Evolutionary conservation across 2,888 invertebrate genomes (phyloP).

Genomic region (Nomada fabriciana): DNA sequence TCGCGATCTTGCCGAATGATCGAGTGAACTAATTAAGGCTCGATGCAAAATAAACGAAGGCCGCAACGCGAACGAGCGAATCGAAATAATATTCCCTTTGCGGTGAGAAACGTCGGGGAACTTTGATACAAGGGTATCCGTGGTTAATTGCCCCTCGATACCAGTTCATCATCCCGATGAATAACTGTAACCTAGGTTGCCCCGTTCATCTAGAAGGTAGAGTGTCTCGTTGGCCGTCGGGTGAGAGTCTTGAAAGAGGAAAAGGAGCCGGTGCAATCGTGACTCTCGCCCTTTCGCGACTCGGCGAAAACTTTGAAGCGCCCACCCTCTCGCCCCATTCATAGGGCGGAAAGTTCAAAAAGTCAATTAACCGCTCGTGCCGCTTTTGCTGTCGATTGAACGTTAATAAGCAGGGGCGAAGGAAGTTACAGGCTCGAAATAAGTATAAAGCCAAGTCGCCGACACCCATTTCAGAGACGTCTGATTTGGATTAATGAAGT

Average conservation of each 20-base stretch:
- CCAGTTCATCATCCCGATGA: constrained; percentile 37
- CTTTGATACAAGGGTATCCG: constrained; percentile 43
- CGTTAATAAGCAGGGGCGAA: constrained; percentile 65
- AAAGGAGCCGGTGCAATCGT: constrained; percentile 49
- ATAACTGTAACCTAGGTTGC: constrained; percentile 38
- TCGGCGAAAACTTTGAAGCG: constrained; percentile 50
- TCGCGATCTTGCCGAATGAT: too few relatives aligned
- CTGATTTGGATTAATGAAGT: constrained; percentile 78
- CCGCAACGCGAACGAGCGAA: not conserved
- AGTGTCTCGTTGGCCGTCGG: constrained; percentile 40
- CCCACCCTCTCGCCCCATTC: not conserved
- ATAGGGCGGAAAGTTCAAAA: constrained; percentile 57
- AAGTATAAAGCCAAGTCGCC: constrained; percentile 50
- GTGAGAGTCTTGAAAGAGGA: constrained; percentile 17
- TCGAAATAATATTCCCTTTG: constrained; percentile 8
- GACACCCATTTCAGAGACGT: constrained; percentile 56
- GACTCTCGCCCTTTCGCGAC: constrained; percentile 53
- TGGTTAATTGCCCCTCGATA: constrained; percentile 57
- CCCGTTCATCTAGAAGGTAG: constrained; percentile 16
- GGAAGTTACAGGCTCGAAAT: constrained; percentile 65
- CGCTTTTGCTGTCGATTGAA: constrained; percentile 64
- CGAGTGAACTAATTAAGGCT: not conserved
- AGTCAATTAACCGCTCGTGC: constrained; percentile 69
- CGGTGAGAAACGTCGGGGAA: constrained; percentile 10
- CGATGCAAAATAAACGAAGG: not conserved